phyloP scores from a whole-genome alignment of 1,140 invertebrate genomes.

The Eumeta japonica region DNA sequence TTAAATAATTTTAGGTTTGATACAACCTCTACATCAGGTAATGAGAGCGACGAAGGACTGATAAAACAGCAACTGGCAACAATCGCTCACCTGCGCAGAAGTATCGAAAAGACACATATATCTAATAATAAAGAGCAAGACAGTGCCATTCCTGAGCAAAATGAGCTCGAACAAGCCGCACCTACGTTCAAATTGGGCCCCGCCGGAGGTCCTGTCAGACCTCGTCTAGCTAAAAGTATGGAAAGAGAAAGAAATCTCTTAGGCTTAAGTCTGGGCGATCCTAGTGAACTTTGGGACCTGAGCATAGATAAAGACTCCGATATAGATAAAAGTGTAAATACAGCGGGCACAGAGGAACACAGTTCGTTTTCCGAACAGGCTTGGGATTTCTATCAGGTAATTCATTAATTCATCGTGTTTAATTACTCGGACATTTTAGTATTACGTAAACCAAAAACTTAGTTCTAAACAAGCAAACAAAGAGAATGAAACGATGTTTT shows the following conservation, averaged over 20 bases:
- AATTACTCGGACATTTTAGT: no score
- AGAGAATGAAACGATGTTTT: no score
- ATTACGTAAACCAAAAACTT: no score
- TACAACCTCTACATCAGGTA: conserved; percentile 51
- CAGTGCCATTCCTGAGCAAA: conserved; percentile 45
- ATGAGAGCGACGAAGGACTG: conserved; percentile 53
- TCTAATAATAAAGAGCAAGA: conserved; percentile 42
- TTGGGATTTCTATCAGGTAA: conserved; percentile 79
- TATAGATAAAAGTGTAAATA: conserved; percentile 45
- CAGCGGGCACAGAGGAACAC: conserved; percentile 63
- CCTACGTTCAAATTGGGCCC: conserved; percentile 64
- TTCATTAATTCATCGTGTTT: conserved; percentile 6
- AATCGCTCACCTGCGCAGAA: conserved; percentile 40
- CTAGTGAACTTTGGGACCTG: conserved; percentile 40
- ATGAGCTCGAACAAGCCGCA: conserved; percentile 34
- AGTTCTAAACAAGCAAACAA: no score
- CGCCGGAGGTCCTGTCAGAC: conserved; percentile 45
- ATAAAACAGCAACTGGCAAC: conserved; percentile 37
- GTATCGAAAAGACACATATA: conserved; percentile 53
- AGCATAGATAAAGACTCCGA: conserved; percentile 49
- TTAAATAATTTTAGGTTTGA: conserved; percentile 37
- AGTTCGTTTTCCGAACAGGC: conserved; percentile 86
- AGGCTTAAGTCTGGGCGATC: conserved; percentile 39
- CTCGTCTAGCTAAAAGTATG: conserved; percentile 37
- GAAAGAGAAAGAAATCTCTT: conserved; percentile 44